Evolutionary conservation across 2,888 invertebrate genomes (phyloP).

Genomic region (Hirtodrosophila duncani): DNA sequence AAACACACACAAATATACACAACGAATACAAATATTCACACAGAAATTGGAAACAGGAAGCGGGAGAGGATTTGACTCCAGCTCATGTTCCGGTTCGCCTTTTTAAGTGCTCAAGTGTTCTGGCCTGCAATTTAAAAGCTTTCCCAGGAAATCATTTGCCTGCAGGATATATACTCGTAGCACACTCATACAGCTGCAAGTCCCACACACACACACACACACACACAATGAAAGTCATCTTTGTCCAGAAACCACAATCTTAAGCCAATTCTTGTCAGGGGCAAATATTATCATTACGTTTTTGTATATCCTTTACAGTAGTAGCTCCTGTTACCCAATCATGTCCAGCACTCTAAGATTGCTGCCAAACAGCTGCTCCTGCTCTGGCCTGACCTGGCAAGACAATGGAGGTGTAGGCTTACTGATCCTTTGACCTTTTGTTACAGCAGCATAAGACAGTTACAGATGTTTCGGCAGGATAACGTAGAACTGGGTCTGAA

Average conservation of each 20-base stretch:
- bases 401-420: conserved; percentile 36
- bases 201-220: conserved; percentile 35
- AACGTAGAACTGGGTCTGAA: too few relatives aligned
- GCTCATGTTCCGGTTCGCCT: conserved; percentile 68
- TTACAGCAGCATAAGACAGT: too few relatives aligned
- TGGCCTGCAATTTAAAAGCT: conserved; percentile 46
- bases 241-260: conserved; percentile 6
- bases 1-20: conserved; percentile 6
- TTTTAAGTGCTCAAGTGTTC: conserved; percentile 73
- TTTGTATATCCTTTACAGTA: too few relatives aligned
- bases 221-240: conserved; percentile 27
- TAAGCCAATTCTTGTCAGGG: conserved; percentile 43
- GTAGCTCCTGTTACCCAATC: conserved; percentile 42
- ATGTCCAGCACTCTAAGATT: conserved; percentile 3
- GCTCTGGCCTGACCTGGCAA: conserved; percentile 23
- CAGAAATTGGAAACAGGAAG: conserved; percentile 17
- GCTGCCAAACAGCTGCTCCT: not conserved
- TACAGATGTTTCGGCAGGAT: conserved; percentile 42
- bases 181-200: conserved; percentile 45
- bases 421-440: conserved; percentile 58
- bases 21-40: conserved; percentile 10
- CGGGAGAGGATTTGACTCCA: conserved; percentile 31
- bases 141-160: conserved; percentile 62
- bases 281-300: conserved; percentile 45
- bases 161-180: conserved; percentile 12